These are phyloP conservation scores for Agriotes lineatus DNA, from an alignment of 2,888 invertebrate genomes.

Conservation along the genomic window DNA sequence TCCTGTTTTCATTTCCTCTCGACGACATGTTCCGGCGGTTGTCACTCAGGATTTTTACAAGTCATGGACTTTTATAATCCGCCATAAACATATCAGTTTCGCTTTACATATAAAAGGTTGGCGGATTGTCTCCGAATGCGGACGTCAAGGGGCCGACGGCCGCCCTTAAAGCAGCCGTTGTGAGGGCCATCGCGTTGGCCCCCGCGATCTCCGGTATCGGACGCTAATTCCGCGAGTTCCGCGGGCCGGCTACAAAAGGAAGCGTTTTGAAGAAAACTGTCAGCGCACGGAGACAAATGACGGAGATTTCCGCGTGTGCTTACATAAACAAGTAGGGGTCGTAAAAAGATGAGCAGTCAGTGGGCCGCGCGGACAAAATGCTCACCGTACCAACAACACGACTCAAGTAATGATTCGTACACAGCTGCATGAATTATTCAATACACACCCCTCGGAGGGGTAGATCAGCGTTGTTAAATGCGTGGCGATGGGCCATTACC, in stretches of 20 bases:
- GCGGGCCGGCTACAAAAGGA: constrained; percentile 43
- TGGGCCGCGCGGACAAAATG: constrained; percentile 61
- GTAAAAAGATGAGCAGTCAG: constrained; percentile 54
- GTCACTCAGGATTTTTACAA: constrained; percentile 68
- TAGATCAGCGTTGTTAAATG: constrained; percentile 50
- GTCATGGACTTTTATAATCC: constrained; percentile 67
- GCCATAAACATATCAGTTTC: constrained; percentile 65
- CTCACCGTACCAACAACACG: constrained; percentile 64
- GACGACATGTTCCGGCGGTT: constrained; percentile 64
- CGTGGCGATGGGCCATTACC: constrained; percentile 42
- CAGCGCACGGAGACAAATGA: constrained; percentile 52
- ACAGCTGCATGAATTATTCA: constrained; percentile 64
- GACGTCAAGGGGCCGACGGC: constrained; percentile 51
- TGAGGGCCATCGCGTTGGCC: constrained; percentile 23
- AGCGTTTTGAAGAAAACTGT: constrained; percentile 58
- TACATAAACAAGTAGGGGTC: constrained; percentile 61
- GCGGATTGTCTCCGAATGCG: constrained; percentile 61
- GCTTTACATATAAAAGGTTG: constrained; percentile 65
- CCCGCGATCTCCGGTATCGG: constrained; percentile 32
- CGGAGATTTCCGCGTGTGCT: constrained; percentile 58
- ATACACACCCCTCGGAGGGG: constrained; percentile 53
- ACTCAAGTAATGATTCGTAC: constrained; percentile 66
- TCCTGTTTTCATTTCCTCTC: constrained; percentile 66
- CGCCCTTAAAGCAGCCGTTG: constrained; percentile 28
- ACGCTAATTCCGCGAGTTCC: constrained; percentile 42